phyloP scores from a whole-genome alignment of 2,113 vertebrate species.

The Dolichotis patagonum region DNA sequence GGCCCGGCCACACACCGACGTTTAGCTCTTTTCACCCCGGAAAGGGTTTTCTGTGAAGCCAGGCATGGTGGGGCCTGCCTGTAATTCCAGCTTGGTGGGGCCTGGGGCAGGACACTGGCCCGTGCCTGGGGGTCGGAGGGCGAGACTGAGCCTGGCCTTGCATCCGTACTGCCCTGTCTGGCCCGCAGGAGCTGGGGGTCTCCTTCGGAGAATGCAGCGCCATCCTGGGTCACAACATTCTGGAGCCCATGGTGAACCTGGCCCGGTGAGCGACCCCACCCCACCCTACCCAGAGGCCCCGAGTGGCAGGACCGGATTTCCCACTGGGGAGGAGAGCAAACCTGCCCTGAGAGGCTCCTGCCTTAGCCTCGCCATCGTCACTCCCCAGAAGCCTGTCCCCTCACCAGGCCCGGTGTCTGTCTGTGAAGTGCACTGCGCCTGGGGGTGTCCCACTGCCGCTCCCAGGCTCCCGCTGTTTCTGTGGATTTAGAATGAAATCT shows the following conservation, averaged over 20 bases:
- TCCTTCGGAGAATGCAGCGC: constrained; percentile 95
- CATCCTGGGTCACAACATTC: constrained; percentile 92
- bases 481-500: neutral
- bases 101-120: neutral
- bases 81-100: neutral
- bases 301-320: neutral
- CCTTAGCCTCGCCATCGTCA: neutral
- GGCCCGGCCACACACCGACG: neutral
- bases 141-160: neutral
- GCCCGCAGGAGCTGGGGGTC: constrained; percentile 90
- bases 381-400: neutral
- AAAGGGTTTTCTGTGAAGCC: neutral
- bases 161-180: rapidly evolving
- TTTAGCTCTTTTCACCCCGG: neutral
- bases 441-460: neutral
- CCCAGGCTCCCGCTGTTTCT: neutral
- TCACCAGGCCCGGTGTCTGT: neutral
- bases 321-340: neutral
- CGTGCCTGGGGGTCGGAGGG: too few species aligned
- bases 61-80: neutral
- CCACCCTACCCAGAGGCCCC: neutral
- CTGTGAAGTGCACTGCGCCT: neutral
- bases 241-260: constrained; percentile 88
- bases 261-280: constrained; percentile 87
- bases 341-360: neutral